A percentile compares a stretch with the other conserved stretches of the same genome.
These are phyloP conservation scores for Sipha maydis DNA, from an alignment of 2,888 invertebrate genomes.

Conservation along the genomic window DNA sequence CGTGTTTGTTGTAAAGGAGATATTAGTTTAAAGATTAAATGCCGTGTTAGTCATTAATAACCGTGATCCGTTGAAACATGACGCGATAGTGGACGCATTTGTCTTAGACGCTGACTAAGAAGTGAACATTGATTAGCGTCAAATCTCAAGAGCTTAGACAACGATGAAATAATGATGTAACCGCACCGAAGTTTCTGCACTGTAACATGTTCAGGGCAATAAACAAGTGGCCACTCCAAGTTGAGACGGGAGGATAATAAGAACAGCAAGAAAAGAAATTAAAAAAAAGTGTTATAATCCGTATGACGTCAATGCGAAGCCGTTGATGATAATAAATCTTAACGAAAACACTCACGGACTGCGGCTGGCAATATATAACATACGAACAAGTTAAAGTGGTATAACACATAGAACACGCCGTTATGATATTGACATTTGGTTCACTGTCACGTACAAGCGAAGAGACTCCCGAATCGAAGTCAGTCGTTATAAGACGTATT, in stretches of 20 bases:
- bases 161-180: neutral
- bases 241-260: neutral
- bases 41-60: neutral
- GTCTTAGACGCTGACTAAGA: neutral
- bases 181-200: neutral
- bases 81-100: neutral
- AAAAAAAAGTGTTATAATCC: constrained; percentile 9
- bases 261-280: neutral
- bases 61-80: neutral
- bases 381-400: too few relatives aligned
- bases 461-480: too few relatives aligned
- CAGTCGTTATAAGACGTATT: too few relatives aligned
- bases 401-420: too few relatives aligned
- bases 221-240: constrained; percentile 37
- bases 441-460: too few relatives aligned
- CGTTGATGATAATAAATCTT: neutral
- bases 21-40: neutral
- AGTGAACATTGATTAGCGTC: neutral
- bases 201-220: neutral
- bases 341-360: constrained; percentile 3
- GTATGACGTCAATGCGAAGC: constrained; percentile 42
- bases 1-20: too few relatives aligned
- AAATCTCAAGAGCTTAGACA: constrained; percentile 1
- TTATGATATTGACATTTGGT: neutral
- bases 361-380: neutral